Percentiles rank a stretch among this genome's conserved stretches.
These are phyloP conservation scores for Bombus confusus DNA, from an alignment of 1,140 invertebrate species.

Conservation along the genomic window DNA sequence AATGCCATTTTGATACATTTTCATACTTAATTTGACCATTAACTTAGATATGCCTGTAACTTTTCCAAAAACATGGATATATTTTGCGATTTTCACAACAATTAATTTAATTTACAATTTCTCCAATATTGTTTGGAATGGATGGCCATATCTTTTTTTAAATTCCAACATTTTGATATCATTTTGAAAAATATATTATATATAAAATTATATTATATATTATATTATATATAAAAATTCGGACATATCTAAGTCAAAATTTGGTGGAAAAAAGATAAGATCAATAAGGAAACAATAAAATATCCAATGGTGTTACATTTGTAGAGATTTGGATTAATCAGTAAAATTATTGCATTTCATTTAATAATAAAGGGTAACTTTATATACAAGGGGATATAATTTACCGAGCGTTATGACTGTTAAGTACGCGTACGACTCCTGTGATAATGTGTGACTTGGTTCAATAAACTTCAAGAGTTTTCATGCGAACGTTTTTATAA, in stretches of 20 bases:
- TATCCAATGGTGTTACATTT: background rate
- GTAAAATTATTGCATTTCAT: slow-evolving; percentile 12
- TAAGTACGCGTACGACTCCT: background rate
- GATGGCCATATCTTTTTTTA: too few species aligned
- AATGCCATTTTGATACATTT: background rate
- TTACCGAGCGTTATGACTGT: background rate
- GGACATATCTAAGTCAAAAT: background rate
- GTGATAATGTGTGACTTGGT: background rate
- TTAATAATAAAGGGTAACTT: background rate
- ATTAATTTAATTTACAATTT: too few species aligned
- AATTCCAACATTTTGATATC: background rate
- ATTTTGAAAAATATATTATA: background rate
- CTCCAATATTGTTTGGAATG: background rate
- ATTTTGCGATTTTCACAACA: background rate
- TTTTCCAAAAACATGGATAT: background rate
- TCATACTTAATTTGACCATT: background rate
- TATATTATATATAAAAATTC: too few species aligned
- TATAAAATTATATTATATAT: too few species aligned
- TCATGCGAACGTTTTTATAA: background rate
- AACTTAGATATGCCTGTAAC: background rate
- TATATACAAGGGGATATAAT: background rate
- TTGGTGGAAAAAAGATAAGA: background rate
- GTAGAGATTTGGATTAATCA: background rate
- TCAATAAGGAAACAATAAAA: background rate
- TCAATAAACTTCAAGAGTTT: slow-evolving; percentile 12